Evolutionary conservation across 2,888 invertebrate genomes (phyloP), one percentile per base, ranked within the genome.

Genomic region (Metopia argyrocephala): DNA sequence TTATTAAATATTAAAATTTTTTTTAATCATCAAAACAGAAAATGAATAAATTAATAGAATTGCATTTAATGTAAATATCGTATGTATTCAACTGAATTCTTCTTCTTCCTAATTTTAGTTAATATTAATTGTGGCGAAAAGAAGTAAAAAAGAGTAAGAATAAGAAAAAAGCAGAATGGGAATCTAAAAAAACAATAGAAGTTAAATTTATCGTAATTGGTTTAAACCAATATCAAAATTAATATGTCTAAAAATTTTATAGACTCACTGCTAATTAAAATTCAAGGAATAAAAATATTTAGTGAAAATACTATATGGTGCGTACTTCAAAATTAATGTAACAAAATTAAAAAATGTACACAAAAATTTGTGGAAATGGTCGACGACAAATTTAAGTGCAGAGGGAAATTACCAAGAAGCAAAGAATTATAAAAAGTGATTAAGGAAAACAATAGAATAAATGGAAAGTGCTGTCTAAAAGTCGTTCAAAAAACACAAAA

Each of bases 341-440:
- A 48, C 64, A n/a, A 27, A 23, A 78, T 78, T 76, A 76, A 82
- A 83, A 83, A 82, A 76, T 83, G 78, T 82, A 76, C 79, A 69
- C 74, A 78, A 78, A 78, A 57, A 78, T 78, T 78, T 70, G 74
- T 78, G 81, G 74, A 66, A 81, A 70, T 78, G 74, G 56, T 69
- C 57, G 64, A 73, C 38, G 38, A 76, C 76, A 83, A 83, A 82
- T 73, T 68, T 57, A 70, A 74, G 78, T 83, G 84, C 82, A 84
- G 84, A 76, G 80, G 82, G 82, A 82, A 82, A 82, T 79, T 82
- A 64, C 78, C 79, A 82, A 79, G 38, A 38, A 38, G 74, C 75
- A 79, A 75, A 82, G 76, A 75, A 82, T 62, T 25, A 20, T 38
- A 66, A 78, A 21, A 76, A 52, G 65, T 57, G 18, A 61, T 70